phyloP scores from a whole-genome alignment of 2,888 invertebrate species.

The Aproaerema taeniolella region DNA sequence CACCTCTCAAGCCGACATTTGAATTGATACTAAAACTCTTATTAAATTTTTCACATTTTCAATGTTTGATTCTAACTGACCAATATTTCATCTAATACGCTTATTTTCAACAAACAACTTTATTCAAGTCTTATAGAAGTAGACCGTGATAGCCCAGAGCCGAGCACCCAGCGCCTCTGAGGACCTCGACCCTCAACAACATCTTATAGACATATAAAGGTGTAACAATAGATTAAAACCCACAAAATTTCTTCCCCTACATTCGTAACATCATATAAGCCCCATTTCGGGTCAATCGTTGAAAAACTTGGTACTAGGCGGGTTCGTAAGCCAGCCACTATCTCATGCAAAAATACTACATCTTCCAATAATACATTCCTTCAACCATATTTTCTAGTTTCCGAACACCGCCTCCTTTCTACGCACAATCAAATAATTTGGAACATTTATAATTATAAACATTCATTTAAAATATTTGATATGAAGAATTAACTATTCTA shows the following conservation, averaged over 20 bases:
- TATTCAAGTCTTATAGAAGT: slow-evolving; percentile 54
- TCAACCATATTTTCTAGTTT: slow-evolving; percentile 2
- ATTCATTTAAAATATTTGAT: slow-evolving; percentile 58
- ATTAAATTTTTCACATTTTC: slow-evolving; percentile 22
- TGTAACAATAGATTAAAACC: slow-evolving; percentile 46
- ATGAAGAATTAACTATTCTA: slow-evolving; percentile 63
- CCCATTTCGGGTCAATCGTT: slow-evolving; percentile 38
- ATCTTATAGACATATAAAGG: slow-evolving; percentile 49
- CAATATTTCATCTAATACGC: slow-evolving; percentile 39
- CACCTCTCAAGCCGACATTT: slow-evolving; percentile 12
- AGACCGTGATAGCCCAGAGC: slow-evolving; percentile 35
- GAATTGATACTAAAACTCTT: too few species aligned
- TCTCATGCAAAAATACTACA: slow-evolving; percentile 4
- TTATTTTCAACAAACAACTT: slow-evolving; percentile 63
- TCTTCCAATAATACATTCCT: slow-evolving; percentile 2
- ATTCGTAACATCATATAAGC: slow-evolving; percentile 21
- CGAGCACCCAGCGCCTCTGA: slow-evolving; percentile 21
- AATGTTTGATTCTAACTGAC: slow-evolving; percentile 25
- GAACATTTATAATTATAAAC: slow-evolving; percentile 40
- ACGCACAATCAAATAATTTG: slow-evolving; percentile 39
- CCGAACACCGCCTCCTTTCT: slow-evolving; percentile 25
- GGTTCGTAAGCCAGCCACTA: slow-evolving; percentile 1
- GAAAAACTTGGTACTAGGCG: slow-evolving; percentile 46
- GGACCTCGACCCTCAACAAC: slow-evolving; percentile 43
- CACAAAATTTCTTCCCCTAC: slow-evolving; percentile 16